Conservation (phyloP, 2,888 invertebrate genomes). For the Flexamia atlantica region DNA sequence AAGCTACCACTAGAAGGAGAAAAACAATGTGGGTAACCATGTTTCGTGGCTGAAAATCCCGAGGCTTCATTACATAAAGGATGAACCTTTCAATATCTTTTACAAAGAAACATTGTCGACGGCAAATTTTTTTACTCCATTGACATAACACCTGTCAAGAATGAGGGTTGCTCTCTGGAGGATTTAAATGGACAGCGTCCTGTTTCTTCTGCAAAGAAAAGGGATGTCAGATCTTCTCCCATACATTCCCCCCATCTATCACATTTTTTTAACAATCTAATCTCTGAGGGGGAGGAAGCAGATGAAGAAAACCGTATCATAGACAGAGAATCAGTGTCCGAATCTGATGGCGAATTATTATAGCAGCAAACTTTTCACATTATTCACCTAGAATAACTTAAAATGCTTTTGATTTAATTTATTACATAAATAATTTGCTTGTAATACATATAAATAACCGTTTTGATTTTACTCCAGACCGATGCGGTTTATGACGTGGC, state of each 20-base stretch:
- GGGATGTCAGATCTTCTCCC: slow-evolving; percentile 57
- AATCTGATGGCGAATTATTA: background rate
- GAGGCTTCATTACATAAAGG: slow-evolving; percentile 53
- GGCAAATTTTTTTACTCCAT: slow-evolving; percentile 28
- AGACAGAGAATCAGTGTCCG: background rate
- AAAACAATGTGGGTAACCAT: slow-evolving; percentile 25
- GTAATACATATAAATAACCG: too few relatives aligned
- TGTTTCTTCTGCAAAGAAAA: slow-evolving; percentile 46
- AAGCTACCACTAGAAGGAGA: slow-evolving; percentile 47
- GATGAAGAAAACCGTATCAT: background rate
- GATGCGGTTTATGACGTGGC: too few relatives aligned
- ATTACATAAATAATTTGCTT: too few relatives aligned
- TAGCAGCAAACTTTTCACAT: too few relatives aligned
- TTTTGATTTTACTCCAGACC: too few relatives aligned
- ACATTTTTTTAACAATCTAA: slow-evolving; percentile 36
- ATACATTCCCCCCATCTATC: slow-evolving; percentile 53
- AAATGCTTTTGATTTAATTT: too few relatives aligned
- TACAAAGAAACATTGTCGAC: slow-evolving; percentile 57
- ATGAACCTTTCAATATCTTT: slow-evolving; percentile 57
- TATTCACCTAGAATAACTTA: too few relatives aligned
- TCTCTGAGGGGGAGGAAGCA: too few relatives aligned
- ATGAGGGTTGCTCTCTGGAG: slow-evolving; percentile 3
- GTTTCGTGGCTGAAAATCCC: slow-evolving; percentile 51
- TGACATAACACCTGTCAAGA: slow-evolving; percentile 49
- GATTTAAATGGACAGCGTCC: slow-evolving; percentile 25